Conservation (phyloP, 2,888 invertebrate species). For the Oithona nana region DNA sequence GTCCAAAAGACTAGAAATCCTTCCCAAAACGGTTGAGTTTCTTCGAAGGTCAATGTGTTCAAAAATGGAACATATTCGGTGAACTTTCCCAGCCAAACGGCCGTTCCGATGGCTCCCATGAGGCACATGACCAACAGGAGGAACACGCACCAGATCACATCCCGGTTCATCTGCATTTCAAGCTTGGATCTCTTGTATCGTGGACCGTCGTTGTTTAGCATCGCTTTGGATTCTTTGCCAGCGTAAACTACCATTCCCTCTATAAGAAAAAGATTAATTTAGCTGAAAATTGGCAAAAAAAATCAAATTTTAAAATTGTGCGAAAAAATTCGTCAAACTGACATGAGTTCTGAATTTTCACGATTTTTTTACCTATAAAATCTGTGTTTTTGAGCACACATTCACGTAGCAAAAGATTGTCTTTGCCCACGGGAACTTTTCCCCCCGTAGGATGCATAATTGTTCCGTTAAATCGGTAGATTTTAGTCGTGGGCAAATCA, state of each 20-base stretch:
- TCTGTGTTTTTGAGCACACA: constrained; percentile 91
- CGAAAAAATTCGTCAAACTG: no score
- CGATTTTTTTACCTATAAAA: no score
- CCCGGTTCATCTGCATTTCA: constrained; percentile 82
- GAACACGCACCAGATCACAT: constrained; percentile 61
- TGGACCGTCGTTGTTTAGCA: constrained; percentile 90
- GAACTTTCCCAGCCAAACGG: constrained; percentile 55
- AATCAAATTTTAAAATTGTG: no score
- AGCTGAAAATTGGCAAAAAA: no score
- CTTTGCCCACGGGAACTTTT: constrained; percentile 61
- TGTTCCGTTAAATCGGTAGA: constrained; percentile 79
- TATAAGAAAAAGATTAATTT: no score
- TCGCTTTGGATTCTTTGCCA: constrained; percentile 90
- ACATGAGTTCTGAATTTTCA: no score
- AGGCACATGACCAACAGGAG: constrained; percentile 33
- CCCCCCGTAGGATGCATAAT: constrained; percentile 30
- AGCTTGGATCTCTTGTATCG: constrained; percentile 70
- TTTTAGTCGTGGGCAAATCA: constrained; percentile 83
- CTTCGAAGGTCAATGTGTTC: constrained; percentile 1
- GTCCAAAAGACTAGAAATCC: constrained; percentile 78
- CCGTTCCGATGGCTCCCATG: constrained; percentile 33
- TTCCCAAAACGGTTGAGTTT: constrained; percentile 8
- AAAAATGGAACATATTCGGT: constrained; percentile 23
- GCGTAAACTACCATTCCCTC: constrained; percentile 95
- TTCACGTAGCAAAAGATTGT: constrained; percentile 77